phyloP scores from a whole-genome alignment of 2,113 vertebrate species.

The Tringa solitaria region DNA sequence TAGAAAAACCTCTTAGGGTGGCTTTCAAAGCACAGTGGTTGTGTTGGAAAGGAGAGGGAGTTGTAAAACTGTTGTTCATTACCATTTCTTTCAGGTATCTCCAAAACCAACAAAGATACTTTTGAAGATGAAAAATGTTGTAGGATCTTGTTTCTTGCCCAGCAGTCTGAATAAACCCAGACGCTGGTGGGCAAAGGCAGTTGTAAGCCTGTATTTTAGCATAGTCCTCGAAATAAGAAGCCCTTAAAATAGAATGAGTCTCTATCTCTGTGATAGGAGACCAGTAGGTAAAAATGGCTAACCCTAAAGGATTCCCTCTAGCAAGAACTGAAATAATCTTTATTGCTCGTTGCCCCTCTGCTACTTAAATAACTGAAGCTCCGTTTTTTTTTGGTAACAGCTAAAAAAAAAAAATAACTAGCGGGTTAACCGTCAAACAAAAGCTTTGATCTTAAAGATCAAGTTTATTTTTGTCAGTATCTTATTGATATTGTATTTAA shows the following conservation, averaged over 20 bases:
- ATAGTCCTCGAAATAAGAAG: neutral
- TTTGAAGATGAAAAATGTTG: slow-evolving; percentile 3
- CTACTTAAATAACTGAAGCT: neutral
- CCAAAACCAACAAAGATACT: slow-evolving; percentile 15
- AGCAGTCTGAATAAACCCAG: neutral
- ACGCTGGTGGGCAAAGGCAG: neutral
- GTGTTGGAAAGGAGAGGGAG: neutral
- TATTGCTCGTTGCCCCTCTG: neutral
- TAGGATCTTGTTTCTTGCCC: neutral
- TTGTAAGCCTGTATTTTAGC: neutral
- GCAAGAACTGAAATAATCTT: neutral
- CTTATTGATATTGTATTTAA: neutral
- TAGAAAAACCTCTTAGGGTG: neutral
- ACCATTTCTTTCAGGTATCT: neutral
- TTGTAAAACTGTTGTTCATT: neutral
- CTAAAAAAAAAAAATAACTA: neutral
- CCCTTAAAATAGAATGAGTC: neutral
- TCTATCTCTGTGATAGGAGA: neutral
- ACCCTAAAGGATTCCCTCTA: neutral
- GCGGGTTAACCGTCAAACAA: neutral
- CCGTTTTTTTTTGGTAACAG: neutral
- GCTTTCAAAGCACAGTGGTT: slow-evolving; percentile 40
- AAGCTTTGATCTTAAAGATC: neutral
- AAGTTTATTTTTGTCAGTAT: neutral
- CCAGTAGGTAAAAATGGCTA: neutral